Conservation (phyloP, 1,140 invertebrate species). For the Stegodyphus dumicola region DNA sequence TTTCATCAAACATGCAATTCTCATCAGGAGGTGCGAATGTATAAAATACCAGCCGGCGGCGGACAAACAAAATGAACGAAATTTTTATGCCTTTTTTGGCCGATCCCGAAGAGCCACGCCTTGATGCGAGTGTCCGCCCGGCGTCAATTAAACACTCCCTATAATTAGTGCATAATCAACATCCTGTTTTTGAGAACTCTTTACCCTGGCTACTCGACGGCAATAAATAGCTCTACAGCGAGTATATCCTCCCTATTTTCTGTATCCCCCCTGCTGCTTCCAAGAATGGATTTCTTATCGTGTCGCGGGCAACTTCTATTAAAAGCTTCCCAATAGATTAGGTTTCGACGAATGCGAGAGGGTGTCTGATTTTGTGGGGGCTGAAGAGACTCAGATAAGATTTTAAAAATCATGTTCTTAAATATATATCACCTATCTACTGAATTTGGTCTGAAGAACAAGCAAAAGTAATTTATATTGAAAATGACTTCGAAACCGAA, state of each 20-base stretch:
- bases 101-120: constrained; percentile 31
- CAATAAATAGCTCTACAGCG: constrained; percentile 38
- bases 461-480: background rate
- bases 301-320: background rate
- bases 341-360: background rate
- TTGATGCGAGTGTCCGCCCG: background rate
- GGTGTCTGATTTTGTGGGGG: background rate
- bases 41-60: constrained; percentile 6
- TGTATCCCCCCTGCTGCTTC: background rate
- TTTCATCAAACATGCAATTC: background rate
- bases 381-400: no score
- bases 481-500: no score
- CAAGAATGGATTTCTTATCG: constrained; percentile 7
- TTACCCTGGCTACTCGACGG: background rate
- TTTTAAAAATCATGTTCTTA: background rate
- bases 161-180: constrained; percentile 59
- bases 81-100: background rate
- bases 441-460: background rate
- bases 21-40: constrained; percentile 28
- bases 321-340: constrained; percentile 9
- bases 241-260: background rate
- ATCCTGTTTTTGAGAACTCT: constrained; percentile 55
- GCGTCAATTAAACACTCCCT: constrained; percentile 58
- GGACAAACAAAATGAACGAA: constrained; percentile 37
- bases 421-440: background rate